Conservation (phyloP, 2,113 vertebrate genomes). For the Uria aalge region DNA sequence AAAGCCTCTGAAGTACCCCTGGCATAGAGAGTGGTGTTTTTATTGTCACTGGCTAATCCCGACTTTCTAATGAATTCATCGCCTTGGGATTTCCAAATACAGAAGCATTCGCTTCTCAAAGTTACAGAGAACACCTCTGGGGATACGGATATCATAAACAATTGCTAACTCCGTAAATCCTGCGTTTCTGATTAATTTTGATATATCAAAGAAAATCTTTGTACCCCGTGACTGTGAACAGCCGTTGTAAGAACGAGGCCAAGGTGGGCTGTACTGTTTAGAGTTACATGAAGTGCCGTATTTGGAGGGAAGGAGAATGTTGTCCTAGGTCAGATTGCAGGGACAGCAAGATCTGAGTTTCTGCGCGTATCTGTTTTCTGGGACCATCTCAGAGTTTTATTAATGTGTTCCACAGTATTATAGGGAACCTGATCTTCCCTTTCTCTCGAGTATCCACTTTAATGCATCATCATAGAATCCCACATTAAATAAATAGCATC, state of each 20-base stretch:
- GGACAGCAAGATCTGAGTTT: not conserved
- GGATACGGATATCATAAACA: not conserved
- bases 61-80: not conserved
- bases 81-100: not conserved
- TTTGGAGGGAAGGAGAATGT: not conserved
- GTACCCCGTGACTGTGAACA: not conserved
- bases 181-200: not conserved
- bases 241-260: not conserved
- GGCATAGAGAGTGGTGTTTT: not conserved
- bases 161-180: not conserved
- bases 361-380: not conserved
- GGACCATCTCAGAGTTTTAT: not conserved
- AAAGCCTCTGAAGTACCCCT: not conserved
- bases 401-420: not conserved
- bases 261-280: not conserved
- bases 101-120: not conserved
- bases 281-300: not conserved
- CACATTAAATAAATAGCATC: not conserved
- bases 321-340: not conserved
- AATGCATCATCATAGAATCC: not conserved
- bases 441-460: not conserved
- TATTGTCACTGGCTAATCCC: not conserved
- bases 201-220: not conserved
- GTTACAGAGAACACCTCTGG: not conserved
- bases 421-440: not conserved